Percentiles rank a stretch among this genome's conserved stretches.
phyloP scores from a whole-genome alignment of 30 jellyfish, hydroid and myxozoan genomes.

The Pelagia noctiluca region DNA sequence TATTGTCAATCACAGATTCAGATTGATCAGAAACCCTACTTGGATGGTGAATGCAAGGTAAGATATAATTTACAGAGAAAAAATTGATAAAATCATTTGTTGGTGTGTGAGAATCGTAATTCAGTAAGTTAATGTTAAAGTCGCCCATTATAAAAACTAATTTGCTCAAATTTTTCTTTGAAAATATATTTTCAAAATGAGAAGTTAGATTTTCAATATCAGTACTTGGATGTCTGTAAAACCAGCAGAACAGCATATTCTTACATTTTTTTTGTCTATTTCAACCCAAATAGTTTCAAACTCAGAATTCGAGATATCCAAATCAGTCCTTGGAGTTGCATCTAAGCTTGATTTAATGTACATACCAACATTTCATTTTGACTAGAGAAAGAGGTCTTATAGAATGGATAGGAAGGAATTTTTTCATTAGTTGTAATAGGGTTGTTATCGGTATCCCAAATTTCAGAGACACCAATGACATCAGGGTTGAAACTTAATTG shows the following conservation, averaged over 20 bases:
- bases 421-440: conserved; percentile 13
- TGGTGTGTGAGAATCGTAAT: conserved; percentile 57
- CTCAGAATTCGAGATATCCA: conserved; percentile 17
- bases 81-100: conserved; percentile 23
- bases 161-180: neutral
- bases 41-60: conserved; percentile 53
- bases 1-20: conserved; percentile 49
- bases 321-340: conserved; percentile 47
- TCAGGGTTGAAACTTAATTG: conserved; percentile 46
- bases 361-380: conserved; percentile 66
- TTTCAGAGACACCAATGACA: conserved; percentile 61
- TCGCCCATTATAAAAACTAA: neutral
- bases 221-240: conserved; percentile 22
- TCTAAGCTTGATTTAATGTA: conserved; percentile 35
- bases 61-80: conserved; percentile 11
- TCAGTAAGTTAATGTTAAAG: neutral
- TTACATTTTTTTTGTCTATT: conserved; percentile 1
- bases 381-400: conserved; percentile 20
- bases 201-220: neutral
- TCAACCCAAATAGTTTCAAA: conserved; percentile 33
- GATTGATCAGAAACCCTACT: conserved; percentile 29
- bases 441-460: conserved; percentile 26
- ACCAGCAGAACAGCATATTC: neutral
- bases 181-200: neutral
- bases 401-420: conserved; percentile 25